These are phyloP conservation scores for Horisme vitalbata DNA, from an alignment of 2,888 invertebrate genomes.

Conservation along the genomic window DNA sequence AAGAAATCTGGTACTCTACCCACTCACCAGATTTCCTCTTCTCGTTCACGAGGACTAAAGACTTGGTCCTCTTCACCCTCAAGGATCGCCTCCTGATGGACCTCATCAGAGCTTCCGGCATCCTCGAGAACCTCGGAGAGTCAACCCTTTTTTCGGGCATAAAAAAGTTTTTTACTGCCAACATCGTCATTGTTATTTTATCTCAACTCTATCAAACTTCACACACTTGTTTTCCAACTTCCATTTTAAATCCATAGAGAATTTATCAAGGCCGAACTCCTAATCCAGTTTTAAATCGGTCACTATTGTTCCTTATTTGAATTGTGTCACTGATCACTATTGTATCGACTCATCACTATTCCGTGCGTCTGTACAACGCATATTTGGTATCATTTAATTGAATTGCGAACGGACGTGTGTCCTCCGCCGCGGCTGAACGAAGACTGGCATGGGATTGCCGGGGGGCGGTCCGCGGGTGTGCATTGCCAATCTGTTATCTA, in stretches of 20 bases:
- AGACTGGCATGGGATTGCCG: slow-evolving; percentile 18
- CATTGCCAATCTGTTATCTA: slow-evolving; percentile 52
- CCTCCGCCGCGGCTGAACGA: slow-evolving; percentile 20
- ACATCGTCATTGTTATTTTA: slow-evolving; percentile 74
- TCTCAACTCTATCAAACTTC: slow-evolving; percentile 6
- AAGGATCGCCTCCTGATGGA: slow-evolving; percentile 88
- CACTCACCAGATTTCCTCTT: slow-evolving; percentile 91
- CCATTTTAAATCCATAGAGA: slow-evolving; percentile 14
- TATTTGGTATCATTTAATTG: slow-evolving; percentile 31
- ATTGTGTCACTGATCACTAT: slow-evolving; percentile 42
- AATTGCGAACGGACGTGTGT: slow-evolving; percentile 18
- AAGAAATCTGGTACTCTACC: slow-evolving; percentile 62
- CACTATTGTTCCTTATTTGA: slow-evolving; percentile 39
- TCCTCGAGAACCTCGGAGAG: slow-evolving; percentile 83
- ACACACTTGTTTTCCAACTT: slow-evolving; percentile 16
- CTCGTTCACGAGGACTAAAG: slow-evolving; percentile 87
- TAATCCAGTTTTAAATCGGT: slow-evolving; percentile 27
- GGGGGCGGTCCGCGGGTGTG: slow-evolving; percentile 20
- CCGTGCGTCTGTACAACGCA: slow-evolving; percentile 32
- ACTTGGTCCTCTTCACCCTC: slow-evolving; percentile 89
- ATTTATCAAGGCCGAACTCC: slow-evolving; percentile 28
- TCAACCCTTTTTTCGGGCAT: slow-evolving; percentile 85
- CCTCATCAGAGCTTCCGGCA: slow-evolving; percentile 89
- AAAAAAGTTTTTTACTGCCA: slow-evolving; percentile 89
- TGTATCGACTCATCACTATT: slow-evolving; percentile 51